These are phyloP conservation scores for Aradophagus sp. DNA, from an alignment of 1,140 invertebrate species.

Conservation along the genomic window DNA sequence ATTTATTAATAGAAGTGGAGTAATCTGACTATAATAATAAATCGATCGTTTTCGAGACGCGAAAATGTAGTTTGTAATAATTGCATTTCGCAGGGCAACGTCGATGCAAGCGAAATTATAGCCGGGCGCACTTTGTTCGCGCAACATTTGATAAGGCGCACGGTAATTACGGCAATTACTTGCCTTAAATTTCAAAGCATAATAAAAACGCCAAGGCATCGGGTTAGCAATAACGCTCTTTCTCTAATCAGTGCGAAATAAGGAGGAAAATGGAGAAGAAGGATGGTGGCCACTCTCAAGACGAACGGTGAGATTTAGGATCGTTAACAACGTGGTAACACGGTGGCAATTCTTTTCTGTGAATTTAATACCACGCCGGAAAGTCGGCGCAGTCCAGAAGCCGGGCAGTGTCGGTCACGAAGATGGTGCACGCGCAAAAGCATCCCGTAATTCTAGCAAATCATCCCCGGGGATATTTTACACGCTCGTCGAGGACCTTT, in stretches of 20 bases:
- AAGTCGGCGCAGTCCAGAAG: slow-evolving; percentile 58
- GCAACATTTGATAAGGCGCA: slow-evolving; percentile 19
- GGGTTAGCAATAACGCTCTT: slow-evolving; percentile 32
- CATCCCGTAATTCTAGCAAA: slow-evolving; percentile 67
- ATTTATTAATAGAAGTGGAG: no score
- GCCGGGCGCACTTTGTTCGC: slow-evolving; percentile 2
- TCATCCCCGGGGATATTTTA: slow-evolving; percentile 65
- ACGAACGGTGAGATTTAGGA: slow-evolving; percentile 59
- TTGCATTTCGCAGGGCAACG: slow-evolving; percentile 1
- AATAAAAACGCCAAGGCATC: slow-evolving; percentile 36
- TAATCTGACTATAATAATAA: no score
- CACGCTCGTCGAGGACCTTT: slow-evolving; percentile 56
- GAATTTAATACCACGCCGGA: slow-evolving; percentile 66
- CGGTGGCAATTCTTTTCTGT: slow-evolving; percentile 62
- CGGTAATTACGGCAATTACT: slow-evolving; percentile 35
- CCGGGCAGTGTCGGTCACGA: slow-evolving; percentile 60
- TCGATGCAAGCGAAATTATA: no score
- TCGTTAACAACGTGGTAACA: slow-evolving; percentile 61
- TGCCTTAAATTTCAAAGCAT: slow-evolving; percentile 23
- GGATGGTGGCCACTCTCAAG: slow-evolving; percentile 51
- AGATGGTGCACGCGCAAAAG: slow-evolving; percentile 58
- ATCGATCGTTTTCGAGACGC: no score
- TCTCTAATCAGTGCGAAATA: slow-evolving; percentile 51
- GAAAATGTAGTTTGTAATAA: no score
- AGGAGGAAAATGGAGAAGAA: slow-evolving; percentile 54